Evolutionary conservation across 2,888 invertebrate species (phyloP).

Genomic region (Conistra vaccinii): DNA sequence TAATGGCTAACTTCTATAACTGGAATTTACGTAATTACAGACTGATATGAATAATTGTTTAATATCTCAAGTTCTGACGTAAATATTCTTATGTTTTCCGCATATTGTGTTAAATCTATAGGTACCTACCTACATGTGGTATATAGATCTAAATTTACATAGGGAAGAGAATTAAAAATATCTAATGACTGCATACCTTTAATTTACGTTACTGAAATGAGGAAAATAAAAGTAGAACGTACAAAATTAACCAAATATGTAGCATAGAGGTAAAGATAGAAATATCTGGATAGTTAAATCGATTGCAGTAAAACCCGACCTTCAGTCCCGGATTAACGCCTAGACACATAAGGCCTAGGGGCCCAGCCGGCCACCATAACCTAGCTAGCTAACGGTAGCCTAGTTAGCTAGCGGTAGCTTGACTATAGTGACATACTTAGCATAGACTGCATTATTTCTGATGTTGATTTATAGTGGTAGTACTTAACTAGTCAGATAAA

Average conservation of each 20-base stretch:
- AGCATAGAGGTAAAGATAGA: background rate
- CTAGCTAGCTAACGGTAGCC: too few species aligned
- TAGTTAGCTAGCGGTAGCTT: too few species aligned
- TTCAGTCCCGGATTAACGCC: too few species aligned
- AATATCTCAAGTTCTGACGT: background rate
- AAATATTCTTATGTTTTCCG: constrained; percentile 6
- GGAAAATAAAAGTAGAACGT: background rate
- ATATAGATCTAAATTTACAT: background rate
- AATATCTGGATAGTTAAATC: too few species aligned
- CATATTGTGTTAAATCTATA: background rate
- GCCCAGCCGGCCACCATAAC: too few species aligned
- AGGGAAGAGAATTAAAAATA: background rate
- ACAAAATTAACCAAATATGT: background rate
- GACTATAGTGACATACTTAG: too few species aligned
- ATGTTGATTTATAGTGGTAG: too few species aligned
- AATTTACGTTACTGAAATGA: background rate
- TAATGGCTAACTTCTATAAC: background rate
- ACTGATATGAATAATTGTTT: constrained; percentile 4
- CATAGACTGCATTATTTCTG: too few species aligned
- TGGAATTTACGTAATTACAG: constrained; percentile 1
- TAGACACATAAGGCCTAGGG: too few species aligned
- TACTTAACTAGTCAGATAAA: too few species aligned
- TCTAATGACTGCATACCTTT: background rate
- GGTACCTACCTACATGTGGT: background rate
- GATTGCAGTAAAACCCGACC: too few species aligned